Percentiles rank a stretch among this genome's conserved stretches.
Conservation (phyloP, 1,140 invertebrate genomes). For the Drusus annulatus region DNA sequence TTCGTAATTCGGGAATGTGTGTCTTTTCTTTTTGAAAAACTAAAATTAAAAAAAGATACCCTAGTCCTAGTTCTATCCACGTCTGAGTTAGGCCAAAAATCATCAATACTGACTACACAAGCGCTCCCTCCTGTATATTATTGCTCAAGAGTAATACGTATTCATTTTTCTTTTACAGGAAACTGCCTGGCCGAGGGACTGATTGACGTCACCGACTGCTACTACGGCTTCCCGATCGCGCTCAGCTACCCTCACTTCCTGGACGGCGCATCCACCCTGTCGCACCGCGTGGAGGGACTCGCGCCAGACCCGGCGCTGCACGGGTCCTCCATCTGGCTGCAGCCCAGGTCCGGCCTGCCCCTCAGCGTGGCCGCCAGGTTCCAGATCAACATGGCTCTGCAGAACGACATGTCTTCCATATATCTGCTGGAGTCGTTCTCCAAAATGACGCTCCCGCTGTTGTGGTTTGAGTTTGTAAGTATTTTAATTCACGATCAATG, state of each 20-base stretch:
- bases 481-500: not conserved
- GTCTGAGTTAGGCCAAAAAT: too few relatives aligned
- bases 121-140: too few relatives aligned
- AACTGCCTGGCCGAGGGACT: constrained; percentile 80
- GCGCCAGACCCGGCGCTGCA: constrained; percentile 73
- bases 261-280: constrained; percentile 77
- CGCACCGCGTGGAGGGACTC: constrained; percentile 80
- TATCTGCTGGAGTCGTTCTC: constrained; percentile 76
- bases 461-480: constrained; percentile 91
- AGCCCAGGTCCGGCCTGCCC: constrained; percentile 81
- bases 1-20: too few relatives aligned
- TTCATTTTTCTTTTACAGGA: constrained; percentile 63
- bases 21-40: too few relatives aligned
- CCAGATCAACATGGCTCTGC: constrained; percentile 87
- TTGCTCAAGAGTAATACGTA: too few relatives aligned
- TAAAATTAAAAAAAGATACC: too few relatives aligned
- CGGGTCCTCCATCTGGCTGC: constrained; percentile 63
- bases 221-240: constrained; percentile 89
- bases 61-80: too few relatives aligned
- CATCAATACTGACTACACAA: too few relatives aligned
- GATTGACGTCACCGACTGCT: constrained; percentile 85
- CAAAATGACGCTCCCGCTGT: constrained; percentile 79
- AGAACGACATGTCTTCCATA: constrained; percentile 77
- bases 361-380: constrained; percentile 81
- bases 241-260: constrained; percentile 93